Base-by-base conservation (phyloP, 2,797 vertebrate species). In the Pelochelys cantorii region DNA sequence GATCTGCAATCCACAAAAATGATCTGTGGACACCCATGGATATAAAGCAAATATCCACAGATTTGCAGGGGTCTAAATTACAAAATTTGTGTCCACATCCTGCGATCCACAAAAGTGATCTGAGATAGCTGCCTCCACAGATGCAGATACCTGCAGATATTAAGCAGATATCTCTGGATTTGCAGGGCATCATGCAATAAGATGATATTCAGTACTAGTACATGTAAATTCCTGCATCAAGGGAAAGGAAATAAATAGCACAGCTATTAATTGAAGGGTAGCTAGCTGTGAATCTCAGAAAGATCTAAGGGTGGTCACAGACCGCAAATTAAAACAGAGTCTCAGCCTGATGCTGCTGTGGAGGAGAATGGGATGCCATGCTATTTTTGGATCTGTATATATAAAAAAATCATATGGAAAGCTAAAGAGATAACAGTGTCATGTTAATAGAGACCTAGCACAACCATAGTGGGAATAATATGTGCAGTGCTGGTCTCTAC, bases 301-400 rank as follows among this genome's bases (percentile, higher is more conserved):
- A 79, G 80, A 91, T 78, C 55, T 87, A 84, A 92, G 92, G 90
- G 79, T 90, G 93, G 94, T 0, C 83, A 75, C 78, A 90, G 86
- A 55, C 86, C 84, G 54, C 34, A 31, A 88, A 77, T 65, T 53
- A 81, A 86, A 2, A 74, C 42, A 88, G 7, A 55, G 86, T 37
- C 78, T 85, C 85, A 86, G 12, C 59, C 31, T 93, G 88, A 90
- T 62, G 71, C 71, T 92, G 75, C 62, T 54, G 88, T 84, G 34
- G 65, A 42, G 85, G 68, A 77, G 83, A 79, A 65, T 23, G 68
- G 54, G 79, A 95, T 52, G 80, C 79, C 57, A 83, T 13, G 57
- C 31, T 95, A n/a, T 34, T 95, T 94, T 77, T 93, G 82, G 48
- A 81, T 59, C 53, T 29, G 52, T 68, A 83, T 37, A 55, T 34